phyloP scores from a whole-genome alignment of 1,140 invertebrate genomes.

The Nasonia giraulti region DNA sequence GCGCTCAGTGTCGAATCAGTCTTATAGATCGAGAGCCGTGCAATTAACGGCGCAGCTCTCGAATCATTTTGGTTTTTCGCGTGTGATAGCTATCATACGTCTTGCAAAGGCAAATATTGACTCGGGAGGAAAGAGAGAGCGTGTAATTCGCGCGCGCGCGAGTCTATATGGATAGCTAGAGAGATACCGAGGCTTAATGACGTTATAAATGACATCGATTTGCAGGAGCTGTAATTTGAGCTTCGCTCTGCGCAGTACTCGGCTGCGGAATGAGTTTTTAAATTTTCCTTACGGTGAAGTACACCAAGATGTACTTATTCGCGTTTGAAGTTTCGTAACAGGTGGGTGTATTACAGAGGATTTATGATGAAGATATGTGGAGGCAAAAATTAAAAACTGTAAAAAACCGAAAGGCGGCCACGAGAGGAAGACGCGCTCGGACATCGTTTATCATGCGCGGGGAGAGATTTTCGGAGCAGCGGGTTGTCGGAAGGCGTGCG shows the following conservation, averaged over 20 bases:
- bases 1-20: not conserved
- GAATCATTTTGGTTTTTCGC: slow-evolving; percentile 17
- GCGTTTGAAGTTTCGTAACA: not conserved
- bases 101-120: slow-evolving; percentile 28
- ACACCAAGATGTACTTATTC: not conserved
- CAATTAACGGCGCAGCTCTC: not conserved
- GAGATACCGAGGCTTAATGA: not conserved
- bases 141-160: slow-evolving; percentile 1
- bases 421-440: not conserved
- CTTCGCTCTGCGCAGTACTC: not conserved
- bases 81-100: not conserved
- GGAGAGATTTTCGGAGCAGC: slow-evolving; percentile 24
- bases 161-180: not conserved
- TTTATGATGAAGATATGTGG: not conserved
- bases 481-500: slow-evolving; percentile 29
- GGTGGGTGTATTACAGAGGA: not conserved
- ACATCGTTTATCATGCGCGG: slow-evolving; percentile 7
- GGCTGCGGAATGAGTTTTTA: not conserved
- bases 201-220: slow-evolving; percentile 13
- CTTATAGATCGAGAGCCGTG: not conserved
- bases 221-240: not conserved
- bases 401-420: not conserved
- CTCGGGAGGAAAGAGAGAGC: not conserved
- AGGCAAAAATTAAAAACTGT: slow-evolving; percentile 6
- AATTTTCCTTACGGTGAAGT: not conserved